Conservation (phyloP, 2,888 invertebrate species). For the Chymomyza procnemis region DNA sequence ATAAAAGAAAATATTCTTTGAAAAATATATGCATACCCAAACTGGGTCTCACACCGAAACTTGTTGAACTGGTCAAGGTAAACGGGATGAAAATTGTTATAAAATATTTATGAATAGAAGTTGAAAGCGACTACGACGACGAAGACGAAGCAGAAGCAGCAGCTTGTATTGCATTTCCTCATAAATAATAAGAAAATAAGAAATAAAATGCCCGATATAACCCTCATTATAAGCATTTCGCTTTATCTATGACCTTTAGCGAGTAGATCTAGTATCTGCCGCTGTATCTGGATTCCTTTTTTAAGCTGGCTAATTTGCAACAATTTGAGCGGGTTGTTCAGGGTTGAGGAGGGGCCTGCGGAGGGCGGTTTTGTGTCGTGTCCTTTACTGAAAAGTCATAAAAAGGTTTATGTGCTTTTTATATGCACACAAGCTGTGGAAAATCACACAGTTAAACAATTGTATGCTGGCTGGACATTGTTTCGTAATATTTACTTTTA, state of each 20-base stretch:
- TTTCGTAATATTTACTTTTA: slow-evolving; percentile 43
- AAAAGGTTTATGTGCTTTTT: slow-evolving; percentile 66
- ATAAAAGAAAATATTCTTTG: neutral
- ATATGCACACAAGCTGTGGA: slow-evolving; percentile 68
- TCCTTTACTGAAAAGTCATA: slow-evolving; percentile 38
- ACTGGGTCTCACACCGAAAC: neutral
- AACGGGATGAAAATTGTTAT: neutral
- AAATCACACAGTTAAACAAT: slow-evolving; percentile 64
- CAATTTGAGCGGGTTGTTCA: slow-evolving; percentile 25
- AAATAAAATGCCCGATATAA: neutral
- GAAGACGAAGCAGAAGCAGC: too few relatives aligned
- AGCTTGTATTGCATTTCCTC: neutral
- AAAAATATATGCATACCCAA: neutral
- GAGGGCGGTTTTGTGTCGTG: neutral
- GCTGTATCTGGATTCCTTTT: slow-evolving; percentile 9
- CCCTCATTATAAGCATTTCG: neutral
- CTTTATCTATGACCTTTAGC: neutral
- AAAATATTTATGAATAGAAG: neutral
- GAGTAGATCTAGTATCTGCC: neutral
- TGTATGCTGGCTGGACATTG: slow-evolving; percentile 23
- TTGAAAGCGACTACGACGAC: too few relatives aligned
- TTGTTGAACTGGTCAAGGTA: neutral
- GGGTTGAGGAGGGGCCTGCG: too few relatives aligned
- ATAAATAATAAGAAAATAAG: neutral
- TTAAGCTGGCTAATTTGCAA: slow-evolving; percentile 40